Evolutionary conservation across 2,113 vertebrate genomes (phyloP).

Genomic region (Semnornis frantzii): DNA sequence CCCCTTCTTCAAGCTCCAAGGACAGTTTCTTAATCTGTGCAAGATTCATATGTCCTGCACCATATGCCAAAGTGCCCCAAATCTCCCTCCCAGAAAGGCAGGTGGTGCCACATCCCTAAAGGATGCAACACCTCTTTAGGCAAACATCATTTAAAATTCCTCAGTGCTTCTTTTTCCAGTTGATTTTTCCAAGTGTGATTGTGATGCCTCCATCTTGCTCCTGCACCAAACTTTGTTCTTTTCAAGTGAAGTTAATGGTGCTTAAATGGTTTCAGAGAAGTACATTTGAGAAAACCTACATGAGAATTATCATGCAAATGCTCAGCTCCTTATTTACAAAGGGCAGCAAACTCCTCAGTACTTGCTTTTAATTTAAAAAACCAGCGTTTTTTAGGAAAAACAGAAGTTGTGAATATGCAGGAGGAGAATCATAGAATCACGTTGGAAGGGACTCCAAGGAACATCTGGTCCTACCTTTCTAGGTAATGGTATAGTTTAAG

Average conservation of each 20-base stretch:
- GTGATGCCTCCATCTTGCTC: not conserved
- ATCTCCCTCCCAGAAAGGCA: not conserved
- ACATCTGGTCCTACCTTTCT: too few relatives aligned
- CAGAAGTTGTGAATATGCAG: not conserved
- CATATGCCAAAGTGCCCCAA: not conserved
- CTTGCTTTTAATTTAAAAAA: not conserved
- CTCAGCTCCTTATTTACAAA: not conserved
- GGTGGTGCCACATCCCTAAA: not conserved
- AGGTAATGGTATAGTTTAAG: too few relatives aligned
- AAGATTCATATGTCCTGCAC: rapidly evolving
- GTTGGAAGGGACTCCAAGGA: too few relatives aligned
- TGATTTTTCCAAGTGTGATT: not conserved
- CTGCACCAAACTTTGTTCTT: not conserved
- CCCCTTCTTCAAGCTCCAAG: not conserved
- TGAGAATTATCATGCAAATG: not conserved
- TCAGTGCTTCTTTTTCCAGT: not conserved
- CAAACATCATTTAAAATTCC: not conserved
- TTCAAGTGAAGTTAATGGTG: not conserved
- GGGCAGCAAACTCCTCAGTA: not conserved
- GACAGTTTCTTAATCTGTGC: not conserved
- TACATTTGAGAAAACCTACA: rapidly evolving
- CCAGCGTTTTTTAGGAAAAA: not conserved
- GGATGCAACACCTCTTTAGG: not conserved
- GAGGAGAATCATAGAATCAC: not conserved
- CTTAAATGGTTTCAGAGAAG: not conserved